Evolutionary conservation across 2,113 vertebrate genomes (phyloP), one percentile per base, ranked within the genome.

Genomic region (Syngnathoides biaculeatus): DNA sequence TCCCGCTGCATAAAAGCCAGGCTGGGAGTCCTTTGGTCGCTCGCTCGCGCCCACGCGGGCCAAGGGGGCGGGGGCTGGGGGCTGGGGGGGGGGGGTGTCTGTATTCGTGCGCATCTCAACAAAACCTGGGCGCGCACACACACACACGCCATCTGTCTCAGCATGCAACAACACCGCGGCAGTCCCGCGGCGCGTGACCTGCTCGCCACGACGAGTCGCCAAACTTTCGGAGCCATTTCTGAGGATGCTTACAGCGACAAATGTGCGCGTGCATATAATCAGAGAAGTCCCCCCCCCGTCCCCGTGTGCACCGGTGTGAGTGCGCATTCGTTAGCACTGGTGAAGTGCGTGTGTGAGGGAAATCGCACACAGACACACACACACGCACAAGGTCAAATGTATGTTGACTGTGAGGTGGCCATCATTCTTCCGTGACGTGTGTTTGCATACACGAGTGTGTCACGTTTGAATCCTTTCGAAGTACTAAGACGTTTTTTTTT

Each of bases 211-310:
- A 74, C 65, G 71, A 52, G 75, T 67, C 69, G 73, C 64, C 69
- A 68, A 60, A 78, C 71, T 68, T 56, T 35, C 26, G 19, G 63
- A 53, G 62, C 72, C 77, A 80, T 84, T 35, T 79, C 78, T 64
- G 59, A 75, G 73, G 69, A 69, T 75, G 75, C 77, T 79, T 74
- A 74, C 47, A 70, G 70, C 77, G 66, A 48, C 74, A 65, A 64
- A 74, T 74, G 82, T 75, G 82, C 83, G 86, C 75, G 69, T 73
- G 79, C 84, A 83, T 83, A 87, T 61, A 82, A 84, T 85, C 77
- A 77, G 68, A 69, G 76, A 79, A 72, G 40, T 70, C 81, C 78
- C 76, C 52, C 55, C 20, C 30, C 30, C 30, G 5, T 5, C 76
- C 52, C 55, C 20, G 79, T 75, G 76, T 73, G 75, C 26, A 52